phyloP scores from a whole-genome alignment of 2,888 invertebrate genomes.

The Dynastes tityus region DNA sequence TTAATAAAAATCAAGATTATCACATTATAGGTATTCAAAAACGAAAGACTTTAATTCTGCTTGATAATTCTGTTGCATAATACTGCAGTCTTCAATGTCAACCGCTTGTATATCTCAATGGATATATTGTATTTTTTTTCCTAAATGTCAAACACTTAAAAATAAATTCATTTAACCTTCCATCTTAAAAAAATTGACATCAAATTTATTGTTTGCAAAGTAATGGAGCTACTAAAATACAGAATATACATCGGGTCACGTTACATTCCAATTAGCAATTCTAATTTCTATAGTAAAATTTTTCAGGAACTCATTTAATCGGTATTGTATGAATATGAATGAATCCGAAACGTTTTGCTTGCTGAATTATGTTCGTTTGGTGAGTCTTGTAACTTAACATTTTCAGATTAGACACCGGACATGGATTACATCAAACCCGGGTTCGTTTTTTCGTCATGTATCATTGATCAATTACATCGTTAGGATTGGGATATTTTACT shows the following conservation, averaged over 20 bases:
- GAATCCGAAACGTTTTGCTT: neutral
- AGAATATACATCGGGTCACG: slow-evolving; percentile 31
- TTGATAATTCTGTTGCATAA: slow-evolving; percentile 28
- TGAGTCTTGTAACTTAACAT: neutral
- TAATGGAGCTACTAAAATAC: slow-evolving; percentile 15
- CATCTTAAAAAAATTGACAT: slow-evolving; percentile 33
- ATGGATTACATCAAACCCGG: neutral
- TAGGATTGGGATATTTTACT: neutral
- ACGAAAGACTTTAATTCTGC: neutral
- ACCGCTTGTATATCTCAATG: slow-evolving; percentile 20
- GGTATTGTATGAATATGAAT: slow-evolving; percentile 41
- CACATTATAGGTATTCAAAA: neutral
- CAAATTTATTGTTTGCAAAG: slow-evolving; percentile 25
- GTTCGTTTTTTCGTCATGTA: neutral
- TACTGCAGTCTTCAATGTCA: slow-evolving; percentile 33
- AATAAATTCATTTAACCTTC: slow-evolving; percentile 33
- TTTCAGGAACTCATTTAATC: slow-evolving; percentile 37
- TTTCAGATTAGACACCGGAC: neutral
- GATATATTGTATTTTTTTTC: slow-evolving; percentile 27
- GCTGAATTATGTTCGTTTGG: neutral
- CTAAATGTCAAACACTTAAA: slow-evolving; percentile 32
- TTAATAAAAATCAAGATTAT: too few species aligned
- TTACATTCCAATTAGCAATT: slow-evolving; percentile 40
- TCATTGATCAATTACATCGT: neutral
- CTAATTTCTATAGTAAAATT: slow-evolving; percentile 42